Evolutionary conservation across 2,797 vertebrate genomes (phyloP), one percentile per base, ranked within the genome.

Genomic region (Pogonophryne albipinna): DNA sequence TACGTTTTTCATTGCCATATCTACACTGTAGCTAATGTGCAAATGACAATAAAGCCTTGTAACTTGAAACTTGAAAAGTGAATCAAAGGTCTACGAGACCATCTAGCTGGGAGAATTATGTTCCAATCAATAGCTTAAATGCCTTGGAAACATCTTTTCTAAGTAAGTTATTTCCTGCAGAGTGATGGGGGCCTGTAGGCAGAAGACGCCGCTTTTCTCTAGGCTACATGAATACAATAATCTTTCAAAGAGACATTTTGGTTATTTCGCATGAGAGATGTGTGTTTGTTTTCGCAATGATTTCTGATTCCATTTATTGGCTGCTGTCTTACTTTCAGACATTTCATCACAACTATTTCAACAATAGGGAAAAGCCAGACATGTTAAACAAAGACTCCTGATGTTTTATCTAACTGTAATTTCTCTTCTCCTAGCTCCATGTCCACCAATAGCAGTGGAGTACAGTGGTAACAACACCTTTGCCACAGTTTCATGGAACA

Each of bases 391-490:
- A 6, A 4, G 15, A 17, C 46, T 41, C 8, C 10, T 63, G 19
- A 41, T 70, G 23, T 50, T 59, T 71, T 2, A 42, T 45, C 9
- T 3, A 16, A 42, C 15, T 44, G 11, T 16, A 3, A 2, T 31
- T 4, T 58, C 15, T 80, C 16, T 14, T 51, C 58, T 58, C 11
- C 7, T 85, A 96, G 95, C 93, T 70, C 94, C 95, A 41, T 96
- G 95, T 72, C 78, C 92, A 44, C 95, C 95, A 60, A 46, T 71
- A 45, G 72, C 23, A 15, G 91, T 87, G 27, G 61, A 31, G 4
- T 91, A 89, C 78, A 81, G 45, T 0, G 72, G 81, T 1, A 80
- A 62, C 72, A 79, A 67, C 75, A 60, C 83, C n/a, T 87, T 74
- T 0, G 68, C 86, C 31, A 79, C 66, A 0, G 66, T 96, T 41